Evolutionary conservation across 2,888 invertebrate species (phyloP).

Genomic region (Prostheceraeus crozeri): DNA sequence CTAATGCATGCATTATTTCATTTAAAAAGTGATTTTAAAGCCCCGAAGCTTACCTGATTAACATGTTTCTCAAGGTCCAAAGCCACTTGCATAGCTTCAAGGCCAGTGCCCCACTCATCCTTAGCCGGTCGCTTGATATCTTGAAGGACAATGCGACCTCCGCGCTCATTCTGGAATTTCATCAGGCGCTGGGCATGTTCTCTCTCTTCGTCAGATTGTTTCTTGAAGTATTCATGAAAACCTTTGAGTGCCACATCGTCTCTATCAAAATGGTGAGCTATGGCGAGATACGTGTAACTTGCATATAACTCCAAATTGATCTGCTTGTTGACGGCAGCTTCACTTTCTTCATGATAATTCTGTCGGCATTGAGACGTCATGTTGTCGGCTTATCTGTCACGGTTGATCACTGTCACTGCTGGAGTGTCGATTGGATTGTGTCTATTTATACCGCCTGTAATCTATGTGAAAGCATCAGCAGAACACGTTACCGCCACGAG

Average conservation of each 20-base stretch:
- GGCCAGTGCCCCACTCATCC: constrained; percentile 65
- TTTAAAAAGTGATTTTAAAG: too few relatives aligned
- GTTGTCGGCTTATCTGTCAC: background rate
- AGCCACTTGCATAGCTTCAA: constrained; percentile 68
- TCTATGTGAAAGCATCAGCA: too few relatives aligned
- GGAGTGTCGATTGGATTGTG: too few relatives aligned
- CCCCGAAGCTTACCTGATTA: constrained; percentile 61
- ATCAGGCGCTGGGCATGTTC: constrained; percentile 67
- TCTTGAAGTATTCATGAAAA: constrained; percentile 65
- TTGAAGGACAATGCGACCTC: constrained; percentile 66
- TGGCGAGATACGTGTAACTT: constrained; percentile 54
- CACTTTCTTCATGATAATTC: constrained; percentile 53
- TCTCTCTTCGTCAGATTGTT: constrained; percentile 70
- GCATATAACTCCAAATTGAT: constrained; percentile 57
- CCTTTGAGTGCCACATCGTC: constrained; percentile 68
- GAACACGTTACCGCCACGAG: too few relatives aligned
- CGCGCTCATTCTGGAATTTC: constrained; percentile 65
- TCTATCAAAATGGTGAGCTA: constrained; percentile 68
- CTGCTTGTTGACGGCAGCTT: constrained; percentile 56
- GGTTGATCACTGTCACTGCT: too few relatives aligned
- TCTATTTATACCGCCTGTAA: too few relatives aligned
- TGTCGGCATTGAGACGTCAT: constrained; percentile 54
- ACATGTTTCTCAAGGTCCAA: constrained; percentile 70
- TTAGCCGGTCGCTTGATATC: constrained; percentile 60
- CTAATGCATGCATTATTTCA: too few relatives aligned